phyloP scores from a whole-genome alignment of 37 sponge, comb jelly and placozoan genomes.

The Halisarca cf. caerulea region DNA sequence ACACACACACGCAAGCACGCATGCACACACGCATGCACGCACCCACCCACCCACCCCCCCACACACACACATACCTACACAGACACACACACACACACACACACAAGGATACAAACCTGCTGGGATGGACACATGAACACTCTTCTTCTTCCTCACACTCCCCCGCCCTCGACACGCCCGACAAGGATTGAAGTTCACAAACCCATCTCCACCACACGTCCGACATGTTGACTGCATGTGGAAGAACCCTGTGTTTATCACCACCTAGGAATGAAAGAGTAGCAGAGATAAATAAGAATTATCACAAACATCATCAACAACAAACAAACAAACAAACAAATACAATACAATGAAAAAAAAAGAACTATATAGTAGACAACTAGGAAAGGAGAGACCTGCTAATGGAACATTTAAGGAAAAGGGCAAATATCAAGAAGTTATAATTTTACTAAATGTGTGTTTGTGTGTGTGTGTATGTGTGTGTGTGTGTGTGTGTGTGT shows the following conservation, averaged over 20 bases:
- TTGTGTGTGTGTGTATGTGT: no score
- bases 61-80: slow-evolving; percentile 47
- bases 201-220: slow-evolving; percentile 73
- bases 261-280: slow-evolving; percentile 40
- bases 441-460: no score
- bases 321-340: no score
- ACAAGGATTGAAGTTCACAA: slow-evolving; percentile 64
- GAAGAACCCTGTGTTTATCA: slow-evolving; percentile 73
- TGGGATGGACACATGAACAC: slow-evolving; percentile 70
- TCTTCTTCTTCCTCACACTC: slow-evolving; percentile 40
- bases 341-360: no score
- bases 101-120: slow-evolving; percentile 50
- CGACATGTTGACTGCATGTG: slow-evolving; percentile 82
- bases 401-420: no score
- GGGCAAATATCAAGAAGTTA: no score
- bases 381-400: no score
- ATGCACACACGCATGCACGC: slow-evolving; percentile 25
- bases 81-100: slow-evolving; percentile 46
- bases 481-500: no score
- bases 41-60: slow-evolving; percentile 33
- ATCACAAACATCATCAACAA: no score
- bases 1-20: slow-evolving; percentile 8
- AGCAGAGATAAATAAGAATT: background rate
- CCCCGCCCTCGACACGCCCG: slow-evolving; percentile 61
- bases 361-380: no score